Conservation (phyloP, 2,797 vertebrate species). For the Danio choprae region DNA sequence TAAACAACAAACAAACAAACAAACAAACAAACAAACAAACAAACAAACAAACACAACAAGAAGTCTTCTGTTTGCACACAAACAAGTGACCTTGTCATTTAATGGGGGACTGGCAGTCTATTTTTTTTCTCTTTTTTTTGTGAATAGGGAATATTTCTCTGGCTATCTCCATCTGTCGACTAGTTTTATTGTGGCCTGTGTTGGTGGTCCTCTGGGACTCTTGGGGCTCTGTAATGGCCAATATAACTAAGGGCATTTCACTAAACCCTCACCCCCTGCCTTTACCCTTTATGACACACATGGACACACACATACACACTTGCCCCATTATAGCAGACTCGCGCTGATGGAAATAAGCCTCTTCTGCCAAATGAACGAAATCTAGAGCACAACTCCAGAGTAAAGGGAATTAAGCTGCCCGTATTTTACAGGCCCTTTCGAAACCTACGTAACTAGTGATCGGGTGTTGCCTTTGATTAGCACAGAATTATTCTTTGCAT, state of each 20-base stretch:
- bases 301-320: slow-evolving; percentile 24
- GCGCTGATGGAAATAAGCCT: slow-evolving; percentile 41
- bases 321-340: slow-evolving; percentile 40
- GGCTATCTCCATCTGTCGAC: slow-evolving; percentile 62
- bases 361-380: slow-evolving; percentile 53
- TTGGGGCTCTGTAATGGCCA: slow-evolving; percentile 48
- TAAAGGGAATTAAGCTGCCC: slow-evolving; percentile 47
- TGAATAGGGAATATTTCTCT: slow-evolving; percentile 43
- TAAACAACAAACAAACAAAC: no score
- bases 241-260: slow-evolving; percentile 57
- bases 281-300: slow-evolving; percentile 33
- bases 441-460: slow-evolving; percentile 38
- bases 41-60: slow-evolving; percentile 10
- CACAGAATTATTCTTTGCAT: slow-evolving; percentile 14
- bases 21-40: no score
- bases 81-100: slow-evolving; percentile 61
- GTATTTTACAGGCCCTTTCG: slow-evolving; percentile 37
- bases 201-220: slow-evolving; percentile 50
- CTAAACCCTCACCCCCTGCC: slow-evolving; percentile 49
- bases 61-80: slow-evolving; percentile 45
- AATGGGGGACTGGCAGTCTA: slow-evolving; percentile 29
- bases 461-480: slow-evolving; percentile 45
- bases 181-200: slow-evolving; percentile 56
- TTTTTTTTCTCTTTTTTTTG: slow-evolving; percentile 39
- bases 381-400: slow-evolving; percentile 51